Percentiles rank a stretch among this genome's conserved stretches.
phyloP scores from a whole-genome alignment of 2,888 invertebrate species.

The Stenolophus ochropezus region DNA sequence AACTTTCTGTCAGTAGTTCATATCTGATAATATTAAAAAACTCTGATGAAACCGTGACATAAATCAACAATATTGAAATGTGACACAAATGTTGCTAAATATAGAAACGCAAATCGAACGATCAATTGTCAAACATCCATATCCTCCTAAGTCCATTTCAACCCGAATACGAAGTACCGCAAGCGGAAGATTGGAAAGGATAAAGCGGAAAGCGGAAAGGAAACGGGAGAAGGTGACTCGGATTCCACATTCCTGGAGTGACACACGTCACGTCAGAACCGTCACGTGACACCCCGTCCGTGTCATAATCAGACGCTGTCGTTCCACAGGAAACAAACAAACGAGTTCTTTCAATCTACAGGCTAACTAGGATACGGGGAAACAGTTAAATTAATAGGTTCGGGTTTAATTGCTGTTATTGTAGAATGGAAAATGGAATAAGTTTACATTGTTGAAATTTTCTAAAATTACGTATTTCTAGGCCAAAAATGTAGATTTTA shows the following conservation, averaged over 20 bases:
- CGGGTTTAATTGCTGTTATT: too few species aligned
- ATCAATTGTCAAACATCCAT: conserved; percentile 6
- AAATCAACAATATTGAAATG: not conserved
- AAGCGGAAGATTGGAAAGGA: not conserved
- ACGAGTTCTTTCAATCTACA: too few species aligned
- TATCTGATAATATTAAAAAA: not conserved
- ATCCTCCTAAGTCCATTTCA: conserved; percentile 27
- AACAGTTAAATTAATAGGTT: too few species aligned
- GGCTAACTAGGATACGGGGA: too few species aligned
- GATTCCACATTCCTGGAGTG: conserved; percentile 5
- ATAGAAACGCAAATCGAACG: not conserved
- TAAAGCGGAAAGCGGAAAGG: not conserved
- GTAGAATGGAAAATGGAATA: too few species aligned
- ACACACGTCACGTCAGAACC: conserved; percentile 1
- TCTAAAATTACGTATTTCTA: too few species aligned
- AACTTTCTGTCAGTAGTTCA: too few species aligned
- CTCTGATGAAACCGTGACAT: not conserved
- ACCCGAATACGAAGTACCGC: not conserved
- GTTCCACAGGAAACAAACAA: not conserved
- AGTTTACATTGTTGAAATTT: too few species aligned
- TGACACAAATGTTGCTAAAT: not conserved
- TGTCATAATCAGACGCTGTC: conserved; percentile 31
- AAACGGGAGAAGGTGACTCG: not conserved
- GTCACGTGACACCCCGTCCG: not conserved
- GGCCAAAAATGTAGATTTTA: too few species aligned